phyloP scores from a whole-genome alignment of 2,797 vertebrate species.

The Scolopax bukidnonensis region DNA sequence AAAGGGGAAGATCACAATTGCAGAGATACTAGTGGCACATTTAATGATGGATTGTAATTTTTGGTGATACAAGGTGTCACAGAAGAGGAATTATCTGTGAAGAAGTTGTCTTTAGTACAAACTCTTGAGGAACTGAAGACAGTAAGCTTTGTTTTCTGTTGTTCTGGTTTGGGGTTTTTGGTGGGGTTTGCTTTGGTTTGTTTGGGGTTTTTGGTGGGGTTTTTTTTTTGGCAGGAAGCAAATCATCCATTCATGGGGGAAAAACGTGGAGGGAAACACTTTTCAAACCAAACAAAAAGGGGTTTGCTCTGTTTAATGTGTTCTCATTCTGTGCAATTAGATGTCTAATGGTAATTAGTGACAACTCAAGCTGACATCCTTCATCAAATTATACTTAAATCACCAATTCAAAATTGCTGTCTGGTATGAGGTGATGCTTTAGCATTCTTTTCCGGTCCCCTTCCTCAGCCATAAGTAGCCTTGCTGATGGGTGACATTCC shows the following conservation, averaged over 20 bases:
- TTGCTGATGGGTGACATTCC: background rate
- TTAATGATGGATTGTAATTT: background rate
- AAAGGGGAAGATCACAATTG: background rate
- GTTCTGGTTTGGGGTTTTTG: background rate
- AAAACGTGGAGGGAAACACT: background rate
- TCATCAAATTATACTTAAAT: background rate
- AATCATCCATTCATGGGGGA: accelerated
- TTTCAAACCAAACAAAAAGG: background rate
- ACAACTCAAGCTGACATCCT: background rate
- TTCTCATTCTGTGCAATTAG: slow-evolving; percentile 25
- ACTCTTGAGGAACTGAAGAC: background rate
- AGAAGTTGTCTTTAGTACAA: background rate
- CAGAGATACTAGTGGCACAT: accelerated
- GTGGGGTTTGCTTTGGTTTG: background rate
- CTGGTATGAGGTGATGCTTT: background rate
- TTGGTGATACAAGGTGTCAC: background rate
- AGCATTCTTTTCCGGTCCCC: background rate
- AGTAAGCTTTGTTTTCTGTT: background rate
- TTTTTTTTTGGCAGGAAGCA: background rate
- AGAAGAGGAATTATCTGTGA: background rate
- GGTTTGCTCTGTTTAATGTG: background rate
- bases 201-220: no score
- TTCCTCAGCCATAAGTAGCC: background rate
- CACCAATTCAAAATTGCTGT: background rate
- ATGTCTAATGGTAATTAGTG: background rate